Percentiles rank a stretch among this genome's conserved stretches.
Evolutionary conservation across 2,888 invertebrate genomes (phyloP).

Genomic region (Myopa tessellatipennis): DNA sequence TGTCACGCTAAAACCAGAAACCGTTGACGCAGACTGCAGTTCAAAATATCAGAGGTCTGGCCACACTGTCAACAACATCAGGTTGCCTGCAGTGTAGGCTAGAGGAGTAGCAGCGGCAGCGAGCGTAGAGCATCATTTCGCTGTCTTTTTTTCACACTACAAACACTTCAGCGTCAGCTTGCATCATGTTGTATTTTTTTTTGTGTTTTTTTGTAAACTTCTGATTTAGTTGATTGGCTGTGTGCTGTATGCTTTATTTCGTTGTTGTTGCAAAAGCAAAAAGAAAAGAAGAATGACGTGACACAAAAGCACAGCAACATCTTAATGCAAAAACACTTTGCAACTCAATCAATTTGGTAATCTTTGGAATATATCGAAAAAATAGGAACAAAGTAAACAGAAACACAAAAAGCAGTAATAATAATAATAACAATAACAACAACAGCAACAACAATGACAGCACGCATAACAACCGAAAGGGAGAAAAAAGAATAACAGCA

Average conservation of each 20-base stretch:
- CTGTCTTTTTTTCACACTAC: not conserved
- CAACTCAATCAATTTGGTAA: not conserved
- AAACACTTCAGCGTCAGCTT: not conserved
- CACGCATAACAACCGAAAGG: not conserved
- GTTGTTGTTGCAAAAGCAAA: no score
- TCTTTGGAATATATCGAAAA: not conserved
- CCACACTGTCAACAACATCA: no score
- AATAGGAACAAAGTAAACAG: not conserved
- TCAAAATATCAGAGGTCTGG: not conserved
- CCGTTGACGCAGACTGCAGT: not conserved
- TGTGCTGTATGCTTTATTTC: no score
- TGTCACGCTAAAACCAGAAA: not conserved
- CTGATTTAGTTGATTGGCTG: not conserved
- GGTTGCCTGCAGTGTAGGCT: no score
- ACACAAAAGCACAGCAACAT: not conserved
- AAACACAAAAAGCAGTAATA: not conserved
- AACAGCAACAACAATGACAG: not conserved
- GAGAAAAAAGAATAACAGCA: no score
- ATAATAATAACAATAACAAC: conserved; percentile 2
- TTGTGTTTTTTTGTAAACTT: not conserved
- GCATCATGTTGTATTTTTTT: not conserved
- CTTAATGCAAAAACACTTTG: conserved; percentile 3
- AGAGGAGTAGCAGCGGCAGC: no score
- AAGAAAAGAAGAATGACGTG: not conserved
- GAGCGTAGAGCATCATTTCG: no score